Percentiles rank a stretch among this genome's conserved stretches.
These are phyloP conservation scores for Physella acuta DNA, from an alignment of 1,140 invertebrate genomes.

Conservation along the genomic window DNA sequence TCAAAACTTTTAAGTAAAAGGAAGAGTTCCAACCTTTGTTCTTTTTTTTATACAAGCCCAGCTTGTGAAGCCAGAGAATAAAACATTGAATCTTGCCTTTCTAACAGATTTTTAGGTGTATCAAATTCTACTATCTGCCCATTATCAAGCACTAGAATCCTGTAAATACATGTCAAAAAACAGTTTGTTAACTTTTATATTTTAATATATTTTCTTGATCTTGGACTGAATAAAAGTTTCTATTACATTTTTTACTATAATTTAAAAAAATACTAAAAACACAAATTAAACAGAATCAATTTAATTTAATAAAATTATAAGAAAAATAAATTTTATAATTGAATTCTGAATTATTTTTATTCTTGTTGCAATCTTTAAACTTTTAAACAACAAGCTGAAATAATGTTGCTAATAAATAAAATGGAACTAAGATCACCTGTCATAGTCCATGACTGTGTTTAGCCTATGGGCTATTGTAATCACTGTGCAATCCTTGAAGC, in stretches of 20 bases:
- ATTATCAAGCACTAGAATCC: slow-evolving; percentile 85
- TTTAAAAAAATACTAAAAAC: not conserved
- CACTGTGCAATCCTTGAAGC: slow-evolving; percentile 54
- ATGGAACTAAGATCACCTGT: slow-evolving; percentile 29
- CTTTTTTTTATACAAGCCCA: slow-evolving; percentile 27
- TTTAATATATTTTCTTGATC: not conserved
- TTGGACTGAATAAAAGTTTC: not conserved
- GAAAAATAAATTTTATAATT: too few relatives aligned
- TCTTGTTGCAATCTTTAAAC: too few relatives aligned
- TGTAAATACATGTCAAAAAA: slow-evolving; percentile 34
- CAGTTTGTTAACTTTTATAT: not conserved
- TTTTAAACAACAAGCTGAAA: too few relatives aligned
- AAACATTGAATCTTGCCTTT: slow-evolving; percentile 44
- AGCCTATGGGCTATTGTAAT: slow-evolving; percentile 56
- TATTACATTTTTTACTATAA: not conserved
- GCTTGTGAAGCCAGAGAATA: slow-evolving; percentile 49
- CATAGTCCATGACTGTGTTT: slow-evolving; percentile 61
- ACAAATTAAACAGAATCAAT: not conserved
- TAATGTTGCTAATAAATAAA: not conserved
- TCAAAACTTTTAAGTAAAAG: too few relatives aligned
- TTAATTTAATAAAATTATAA: not conserved
- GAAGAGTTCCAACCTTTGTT: too few relatives aligned
- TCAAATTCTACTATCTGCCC: slow-evolving; percentile 65
- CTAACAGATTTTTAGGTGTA: slow-evolving; percentile 50
- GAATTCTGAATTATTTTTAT: too few relatives aligned